A percentile compares a stretch with the other conserved stretches of the same genome.
These are phyloP conservation scores for Orthonevra nobilis DNA, from an alignment of 2,888 invertebrate species.

Conservation along the genomic window DNA sequence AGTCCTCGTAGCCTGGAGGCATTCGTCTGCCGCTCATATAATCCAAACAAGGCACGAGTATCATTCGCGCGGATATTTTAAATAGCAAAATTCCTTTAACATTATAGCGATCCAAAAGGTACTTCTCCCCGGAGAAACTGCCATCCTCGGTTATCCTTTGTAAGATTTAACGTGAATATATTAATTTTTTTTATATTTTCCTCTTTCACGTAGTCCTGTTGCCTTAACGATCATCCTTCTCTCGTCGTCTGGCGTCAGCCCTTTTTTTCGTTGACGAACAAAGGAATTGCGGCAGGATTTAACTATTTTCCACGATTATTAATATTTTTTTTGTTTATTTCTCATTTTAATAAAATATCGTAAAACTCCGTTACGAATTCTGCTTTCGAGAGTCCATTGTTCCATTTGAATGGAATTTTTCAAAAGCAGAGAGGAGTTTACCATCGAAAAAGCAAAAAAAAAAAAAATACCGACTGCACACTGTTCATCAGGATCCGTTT, in stretches of 20 bases:
- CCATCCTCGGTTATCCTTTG: constrained; percentile 44
- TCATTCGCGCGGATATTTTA: constrained; percentile 44
- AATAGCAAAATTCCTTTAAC: constrained; percentile 19
- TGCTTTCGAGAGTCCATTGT: constrained; percentile 47
- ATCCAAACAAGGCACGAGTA: constrained; percentile 35
- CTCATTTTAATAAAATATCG: constrained; percentile 17
- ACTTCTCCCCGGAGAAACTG: constrained; percentile 22
- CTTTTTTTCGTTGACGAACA: constrained; percentile 28
- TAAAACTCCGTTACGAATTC: constrained; percentile 26
- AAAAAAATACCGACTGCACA: background rate
- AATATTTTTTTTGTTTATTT: too few species aligned
- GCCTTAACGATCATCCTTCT: constrained; percentile 32
- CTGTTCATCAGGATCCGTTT: constrained; percentile 40
- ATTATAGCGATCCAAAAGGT: constrained; percentile 27
- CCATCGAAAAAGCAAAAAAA: background rate
- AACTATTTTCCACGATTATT: too few species aligned
- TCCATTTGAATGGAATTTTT: constrained; percentile 42
- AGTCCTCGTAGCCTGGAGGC: too few species aligned
- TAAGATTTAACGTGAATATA: constrained; percentile 54
- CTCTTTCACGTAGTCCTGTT: constrained; percentile 8
- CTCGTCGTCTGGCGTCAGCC: constrained; percentile 26
- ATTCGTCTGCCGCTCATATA: too few species aligned
- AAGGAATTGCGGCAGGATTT: constrained; percentile 23
- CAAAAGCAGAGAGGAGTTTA: constrained; percentile 30
- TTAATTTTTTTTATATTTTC: constrained; percentile 19